Conservation (phyloP, 1,140 invertebrate species). For the Temnothorax longispinosus region DNA sequence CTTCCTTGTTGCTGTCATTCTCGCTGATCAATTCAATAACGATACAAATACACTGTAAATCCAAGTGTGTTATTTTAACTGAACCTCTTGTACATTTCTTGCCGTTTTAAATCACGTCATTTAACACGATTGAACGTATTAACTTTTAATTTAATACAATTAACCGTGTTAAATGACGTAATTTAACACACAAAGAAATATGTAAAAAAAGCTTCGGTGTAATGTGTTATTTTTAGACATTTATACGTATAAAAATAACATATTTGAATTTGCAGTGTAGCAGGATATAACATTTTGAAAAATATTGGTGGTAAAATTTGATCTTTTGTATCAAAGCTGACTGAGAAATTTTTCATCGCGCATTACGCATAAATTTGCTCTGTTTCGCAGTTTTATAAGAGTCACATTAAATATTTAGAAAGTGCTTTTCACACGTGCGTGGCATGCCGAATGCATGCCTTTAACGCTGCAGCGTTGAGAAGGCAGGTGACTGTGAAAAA, state of each 20-base stretch:
- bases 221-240: no score
- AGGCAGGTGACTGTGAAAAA: conserved; percentile 29
- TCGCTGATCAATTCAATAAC: background rate
- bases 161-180: no score
- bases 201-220: no score
- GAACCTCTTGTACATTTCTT: no score
- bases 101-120: no score
- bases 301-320: background rate
- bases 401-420: conserved; percentile 31
- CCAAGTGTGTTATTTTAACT: no score
- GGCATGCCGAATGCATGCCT: background rate
- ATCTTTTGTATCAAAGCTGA: background rate
- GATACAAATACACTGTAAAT: background rate
- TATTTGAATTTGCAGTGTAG: no score
- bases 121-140: no score
- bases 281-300: background rate
- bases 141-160: no score
- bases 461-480: background rate
- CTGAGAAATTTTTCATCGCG: background rate
- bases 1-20: background rate
- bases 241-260: no score
- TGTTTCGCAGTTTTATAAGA: conserved; percentile 8
- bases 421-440: background rate
- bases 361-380: background rate
- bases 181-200: no score